A percentile compares a stretch with the other conserved stretches of the same genome.
These are phyloP conservation scores for Gymnodraco acuticeps DNA, from an alignment of 2,797 vertebrate genomes.

Conservation along the genomic window DNA sequence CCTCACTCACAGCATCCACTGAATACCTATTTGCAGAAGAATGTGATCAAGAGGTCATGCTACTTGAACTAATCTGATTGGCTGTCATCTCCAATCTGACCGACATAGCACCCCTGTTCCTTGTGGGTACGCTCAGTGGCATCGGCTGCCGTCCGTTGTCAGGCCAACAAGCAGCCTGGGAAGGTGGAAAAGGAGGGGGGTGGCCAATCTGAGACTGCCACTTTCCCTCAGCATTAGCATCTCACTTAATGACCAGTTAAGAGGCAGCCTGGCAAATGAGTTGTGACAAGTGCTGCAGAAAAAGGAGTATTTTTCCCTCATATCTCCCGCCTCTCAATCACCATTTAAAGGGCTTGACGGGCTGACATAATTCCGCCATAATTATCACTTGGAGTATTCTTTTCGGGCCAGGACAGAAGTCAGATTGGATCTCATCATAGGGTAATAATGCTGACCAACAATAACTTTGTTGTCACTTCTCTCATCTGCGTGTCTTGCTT, in stretches of 20 bases:
- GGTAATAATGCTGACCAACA: slow-evolving; percentile 93
- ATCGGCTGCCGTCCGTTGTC: slow-evolving; percentile 83
- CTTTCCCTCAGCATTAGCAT: slow-evolving; percentile 98
- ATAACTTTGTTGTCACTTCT: slow-evolving; percentile 85
- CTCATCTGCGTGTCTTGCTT: slow-evolving; percentile 67
- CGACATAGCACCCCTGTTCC: slow-evolving; percentile 83
- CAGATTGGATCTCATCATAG: slow-evolving; percentile 92
- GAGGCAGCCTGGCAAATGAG: slow-evolving; percentile 95
- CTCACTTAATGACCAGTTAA: slow-evolving; percentile 97
- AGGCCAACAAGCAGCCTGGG: slow-evolving; percentile 88
- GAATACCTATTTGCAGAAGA: slow-evolving; percentile 85
- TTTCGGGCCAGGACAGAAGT: slow-evolving; percentile 89
- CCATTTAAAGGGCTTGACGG: slow-evolving; percentile 93
- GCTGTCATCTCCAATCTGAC: slow-evolving; percentile 92
- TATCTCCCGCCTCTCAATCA: slow-evolving; percentile 93
- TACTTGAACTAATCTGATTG: slow-evolving; percentile 90
- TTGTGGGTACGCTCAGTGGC: slow-evolving; percentile 89
- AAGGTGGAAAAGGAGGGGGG: slow-evolving; percentile 84
- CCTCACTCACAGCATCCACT: slow-evolving; percentile 63
- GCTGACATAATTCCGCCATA: slow-evolving; percentile 98
- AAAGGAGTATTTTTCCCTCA: slow-evolving; percentile 91
- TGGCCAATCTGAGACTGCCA: slow-evolving; percentile 95
- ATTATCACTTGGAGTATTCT: slow-evolving; percentile 98
- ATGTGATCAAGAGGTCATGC: slow-evolving; percentile 82
- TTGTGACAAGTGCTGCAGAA: slow-evolving; percentile 96